Evolutionary conservation across 2,888 invertebrate genomes (phyloP).

Genomic region (Xanthostigma xanthostigma): DNA sequence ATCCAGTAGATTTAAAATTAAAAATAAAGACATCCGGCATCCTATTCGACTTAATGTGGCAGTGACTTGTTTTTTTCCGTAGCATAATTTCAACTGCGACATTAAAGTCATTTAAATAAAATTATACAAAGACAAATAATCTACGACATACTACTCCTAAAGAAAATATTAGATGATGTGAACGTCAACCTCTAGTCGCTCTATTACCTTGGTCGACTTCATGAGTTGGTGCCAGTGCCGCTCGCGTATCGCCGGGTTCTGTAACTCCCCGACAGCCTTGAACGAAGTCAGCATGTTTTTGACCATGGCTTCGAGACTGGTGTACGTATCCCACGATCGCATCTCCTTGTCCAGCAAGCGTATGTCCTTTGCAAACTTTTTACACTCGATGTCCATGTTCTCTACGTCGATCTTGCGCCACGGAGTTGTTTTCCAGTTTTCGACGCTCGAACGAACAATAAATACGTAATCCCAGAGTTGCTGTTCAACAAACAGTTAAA

Average conservation of each 20-base stretch:
- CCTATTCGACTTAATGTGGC: too few relatives aligned
- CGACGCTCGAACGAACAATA: conserved; percentile 80
- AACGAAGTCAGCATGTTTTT: conserved; percentile 94
- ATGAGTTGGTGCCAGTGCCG: conserved; percentile 95
- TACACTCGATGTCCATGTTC: conserved; percentile 97
- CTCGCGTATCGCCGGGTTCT: conserved; percentile 91
- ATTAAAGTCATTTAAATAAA: too few relatives aligned
- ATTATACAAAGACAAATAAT: too few relatives aligned
- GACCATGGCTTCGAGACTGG: conserved; percentile 75
- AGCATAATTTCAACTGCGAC: too few relatives aligned
- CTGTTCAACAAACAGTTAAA: conserved; percentile 26
- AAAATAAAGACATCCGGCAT: too few relatives aligned
- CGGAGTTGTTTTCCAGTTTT: conserved; percentile 94
- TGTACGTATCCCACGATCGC: conserved; percentile 86
- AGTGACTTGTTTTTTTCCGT: too few relatives aligned
- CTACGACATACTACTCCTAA: too few relatives aligned
- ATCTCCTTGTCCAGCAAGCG: conserved; percentile 88
- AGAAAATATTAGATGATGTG: too few relatives aligned
- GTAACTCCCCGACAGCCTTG: conserved; percentile 86
- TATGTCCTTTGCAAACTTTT: conserved; percentile 92
- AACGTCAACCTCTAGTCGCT: background rate
- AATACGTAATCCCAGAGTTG: conserved; percentile 92
- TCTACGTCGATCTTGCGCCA: conserved; percentile 96
- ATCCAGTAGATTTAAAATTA: too few relatives aligned
- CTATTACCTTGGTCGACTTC: conserved; percentile 82